phyloP scores from a whole-genome alignment of 1,140 invertebrate species.

The Laodelphax striatellus region DNA sequence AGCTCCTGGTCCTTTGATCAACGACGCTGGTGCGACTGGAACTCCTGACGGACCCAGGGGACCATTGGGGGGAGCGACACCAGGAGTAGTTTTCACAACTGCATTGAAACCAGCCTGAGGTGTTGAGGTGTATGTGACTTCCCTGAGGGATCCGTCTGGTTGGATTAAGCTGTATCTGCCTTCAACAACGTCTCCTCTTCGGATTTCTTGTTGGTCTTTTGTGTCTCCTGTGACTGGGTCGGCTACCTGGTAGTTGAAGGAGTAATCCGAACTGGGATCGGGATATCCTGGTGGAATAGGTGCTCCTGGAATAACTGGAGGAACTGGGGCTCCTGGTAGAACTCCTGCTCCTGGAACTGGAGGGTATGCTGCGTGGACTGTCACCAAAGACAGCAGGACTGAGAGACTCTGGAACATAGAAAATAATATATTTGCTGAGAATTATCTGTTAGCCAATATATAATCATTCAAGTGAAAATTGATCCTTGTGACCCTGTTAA shows the following conservation, averaged over 20 bases:
- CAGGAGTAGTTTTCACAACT: constrained; percentile 29
- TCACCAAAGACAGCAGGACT: too few relatives aligned
- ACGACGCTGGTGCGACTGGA: neutral
- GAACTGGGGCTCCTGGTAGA: neutral
- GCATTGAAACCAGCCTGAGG: constrained; percentile 46
- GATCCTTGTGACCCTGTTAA: too few relatives aligned
- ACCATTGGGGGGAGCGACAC: neutral
- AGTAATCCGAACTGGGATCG: constrained; percentile 31
- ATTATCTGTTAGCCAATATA: too few relatives aligned
- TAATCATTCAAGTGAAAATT: too few relatives aligned
- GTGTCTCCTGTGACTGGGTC: constrained; percentile 39
- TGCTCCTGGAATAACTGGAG: neutral
- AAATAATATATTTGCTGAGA: too few relatives aligned
- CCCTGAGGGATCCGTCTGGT: constrained; percentile 43
- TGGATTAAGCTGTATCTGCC: constrained; percentile 41
- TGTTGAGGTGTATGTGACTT: constrained; percentile 45
- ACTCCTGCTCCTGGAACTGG: neutral
- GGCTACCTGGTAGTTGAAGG: constrained; percentile 38
- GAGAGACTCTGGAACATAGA: too few relatives aligned
- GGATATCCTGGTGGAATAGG: neutral
- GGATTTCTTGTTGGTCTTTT: constrained; percentile 37
- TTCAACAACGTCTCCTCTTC: constrained; percentile 38
- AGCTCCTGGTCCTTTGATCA: neutral
- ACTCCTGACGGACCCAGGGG: neutral
- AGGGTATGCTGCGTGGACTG: neutral